Conservation (phyloP, 1,140 invertebrate species). For the honey bee (Apis mellifera) region Amel_HAv3.1 CM009938.2:1443501-1444000, state of each 20-base stretch:
- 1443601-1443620: background rate
- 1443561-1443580: constrained; percentile 4
- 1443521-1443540: constrained; percentile 10
- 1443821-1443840: constrained; percentile 37
- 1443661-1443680: background rate
- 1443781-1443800: too few species aligned
- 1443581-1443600: background rate
- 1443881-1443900: constrained; percentile 76
- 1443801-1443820: background rate
- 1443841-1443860: constrained; percentile 51
- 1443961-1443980: constrained; percentile 84
- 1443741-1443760: background rate
- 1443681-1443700: background rate
- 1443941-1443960: constrained; percentile 82
- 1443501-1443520: background rate
- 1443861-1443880: constrained; percentile 54
- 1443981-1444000: constrained; percentile 82
- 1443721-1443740: constrained; percentile 11
- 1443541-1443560: constrained; percentile 28
- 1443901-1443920: constrained; percentile 82
- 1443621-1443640: constrained; percentile 45
- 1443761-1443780: too few species aligned
- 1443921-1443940: constrained; percentile 81
- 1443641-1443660: background rate
- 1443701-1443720: background rate